Evolutionary conservation across 2,888 invertebrate species (phyloP).

Genomic region (Andrena minutula): DNA sequence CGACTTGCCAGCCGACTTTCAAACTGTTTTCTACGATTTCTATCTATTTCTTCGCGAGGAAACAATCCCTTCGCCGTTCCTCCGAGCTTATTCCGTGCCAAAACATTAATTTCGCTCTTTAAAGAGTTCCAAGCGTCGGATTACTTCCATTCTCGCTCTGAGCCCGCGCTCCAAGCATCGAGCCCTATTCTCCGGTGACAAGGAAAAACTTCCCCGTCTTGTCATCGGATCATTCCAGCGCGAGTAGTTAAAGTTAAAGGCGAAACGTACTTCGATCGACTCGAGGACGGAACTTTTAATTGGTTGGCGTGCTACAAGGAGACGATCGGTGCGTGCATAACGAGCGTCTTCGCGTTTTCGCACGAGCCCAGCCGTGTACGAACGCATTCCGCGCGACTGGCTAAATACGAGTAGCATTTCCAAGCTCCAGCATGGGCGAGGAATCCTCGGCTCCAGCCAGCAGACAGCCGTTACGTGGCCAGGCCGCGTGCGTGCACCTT

Average conservation of each 20-base stretch:
- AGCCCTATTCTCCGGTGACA: slow-evolving; percentile 54
- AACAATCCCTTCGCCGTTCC: background rate
- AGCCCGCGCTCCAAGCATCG: background rate
- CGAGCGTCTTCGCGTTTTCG: slow-evolving; percentile 23
- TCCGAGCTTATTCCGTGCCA: background rate
- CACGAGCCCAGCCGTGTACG: slow-evolving; percentile 1
- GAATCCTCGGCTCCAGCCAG: background rate
- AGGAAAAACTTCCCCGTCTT: slow-evolving; percentile 63
- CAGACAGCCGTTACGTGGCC: background rate
- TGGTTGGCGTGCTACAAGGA: slow-evolving; percentile 56
- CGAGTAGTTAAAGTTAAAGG: slow-evolving; percentile 39
- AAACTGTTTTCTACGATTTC: background rate
- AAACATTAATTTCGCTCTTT: background rate
- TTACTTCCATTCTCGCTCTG: slow-evolving; percentile 9
- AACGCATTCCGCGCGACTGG: background rate
- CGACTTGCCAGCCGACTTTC: too few species aligned
- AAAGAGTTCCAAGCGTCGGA: slow-evolving; percentile 12
- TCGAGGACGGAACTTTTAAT: slow-evolving; percentile 73
- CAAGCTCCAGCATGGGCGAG: background rate
- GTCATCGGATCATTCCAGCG: slow-evolving; percentile 61
- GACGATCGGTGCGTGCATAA: slow-evolving; percentile 44
- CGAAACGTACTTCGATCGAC: slow-evolving; percentile 19
- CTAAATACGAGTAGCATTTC: background rate
- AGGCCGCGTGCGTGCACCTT: background rate
- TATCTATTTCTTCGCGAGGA: background rate